Evolutionary conservation across 2,888 invertebrate species (phyloP), one percentile per base, ranked within the genome.

Genomic region (Isoperla grammatica): DNA sequence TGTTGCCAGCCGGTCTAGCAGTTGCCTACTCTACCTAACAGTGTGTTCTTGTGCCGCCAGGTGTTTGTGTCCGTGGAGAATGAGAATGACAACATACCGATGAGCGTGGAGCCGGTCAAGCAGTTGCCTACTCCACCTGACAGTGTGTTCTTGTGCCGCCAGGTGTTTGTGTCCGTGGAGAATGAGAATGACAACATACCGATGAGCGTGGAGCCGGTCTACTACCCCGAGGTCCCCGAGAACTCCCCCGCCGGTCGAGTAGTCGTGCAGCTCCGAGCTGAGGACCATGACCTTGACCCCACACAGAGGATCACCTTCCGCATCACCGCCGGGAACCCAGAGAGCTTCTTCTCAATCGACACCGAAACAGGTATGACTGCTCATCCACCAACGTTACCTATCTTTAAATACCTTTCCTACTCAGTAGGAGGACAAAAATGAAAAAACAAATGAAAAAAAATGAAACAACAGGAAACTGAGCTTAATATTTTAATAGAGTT

Each of bases 131-230:
- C 8, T 29, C 29, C 29, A 29, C 29, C 29, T 29, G 8, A 4
- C 4, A 29, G 5, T 29, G 8, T 29, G 29, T 29, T 8, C 29
- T 29, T 29, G 29, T 46, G 2, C 15, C 15, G 3, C 11, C 73
- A 88, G 86, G 85, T 93, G 48, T 91, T 86, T 72, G 81, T 92
- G 54, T 85, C 88, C 71, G 88, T 98, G 65, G 78, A 85, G 67
- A 95, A 98, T 77, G 90, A 88, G 71, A 98, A 98, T 78, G 98
- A 99, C 79, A 93, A 96, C 80, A 86, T 87, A 45, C 98, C 98
- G 57, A 80, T 95, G 75, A 92, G 95, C 63, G 83, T 83, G 68
- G 84, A 84, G 68, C 91, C 97, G 12, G 86, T 90, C 61, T 53
- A 53, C 78, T 84, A 86, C 72, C 88, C 90, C 2, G 80, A 80